These are phyloP conservation scores for Vulpes lagopus DNA, from an alignment of 2,113 vertebrate species.

Conservation along the genomic window DNA sequence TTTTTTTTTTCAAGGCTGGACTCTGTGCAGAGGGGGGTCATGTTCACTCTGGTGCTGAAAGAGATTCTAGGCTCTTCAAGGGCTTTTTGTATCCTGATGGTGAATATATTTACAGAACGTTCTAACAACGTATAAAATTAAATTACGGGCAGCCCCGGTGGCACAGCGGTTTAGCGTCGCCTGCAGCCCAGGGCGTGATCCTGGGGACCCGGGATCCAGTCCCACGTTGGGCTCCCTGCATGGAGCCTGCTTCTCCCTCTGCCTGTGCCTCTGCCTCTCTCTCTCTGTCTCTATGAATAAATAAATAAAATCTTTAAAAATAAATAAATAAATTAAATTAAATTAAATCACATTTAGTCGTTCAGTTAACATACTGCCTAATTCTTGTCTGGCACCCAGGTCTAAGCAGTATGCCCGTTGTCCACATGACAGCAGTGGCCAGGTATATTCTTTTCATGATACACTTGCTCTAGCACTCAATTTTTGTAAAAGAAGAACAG, in stretches of 20 bases:
- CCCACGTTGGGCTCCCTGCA: too few species aligned
- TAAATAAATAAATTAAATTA: conserved; percentile 25
- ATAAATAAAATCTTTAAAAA: too few species aligned
- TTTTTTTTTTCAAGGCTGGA: conserved; percentile 19
- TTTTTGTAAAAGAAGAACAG: neutral
- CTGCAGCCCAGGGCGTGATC: too few species aligned
- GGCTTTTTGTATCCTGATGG: neutral
- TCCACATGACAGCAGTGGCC: neutral
- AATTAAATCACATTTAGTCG: neutral
- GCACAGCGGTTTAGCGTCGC: too few species aligned
- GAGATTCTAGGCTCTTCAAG: neutral
- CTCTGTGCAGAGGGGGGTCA: neutral
- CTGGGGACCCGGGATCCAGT: too few species aligned
- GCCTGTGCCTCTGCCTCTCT: too few species aligned
- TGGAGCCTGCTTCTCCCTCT: too few species aligned
- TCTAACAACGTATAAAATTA: conserved; percentile 16
- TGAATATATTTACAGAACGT: neutral
- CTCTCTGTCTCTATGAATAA: too few species aligned
- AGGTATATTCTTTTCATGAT: neutral
- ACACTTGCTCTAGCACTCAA: neutral
- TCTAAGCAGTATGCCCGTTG: neutral
- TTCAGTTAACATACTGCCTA: neutral
- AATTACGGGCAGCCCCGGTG: neutral
- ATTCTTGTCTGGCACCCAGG: neutral
- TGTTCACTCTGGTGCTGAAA: neutral